Evolutionary conservation across 2,888 invertebrate genomes (phyloP).

Genomic region (Euproctis similis): DNA sequence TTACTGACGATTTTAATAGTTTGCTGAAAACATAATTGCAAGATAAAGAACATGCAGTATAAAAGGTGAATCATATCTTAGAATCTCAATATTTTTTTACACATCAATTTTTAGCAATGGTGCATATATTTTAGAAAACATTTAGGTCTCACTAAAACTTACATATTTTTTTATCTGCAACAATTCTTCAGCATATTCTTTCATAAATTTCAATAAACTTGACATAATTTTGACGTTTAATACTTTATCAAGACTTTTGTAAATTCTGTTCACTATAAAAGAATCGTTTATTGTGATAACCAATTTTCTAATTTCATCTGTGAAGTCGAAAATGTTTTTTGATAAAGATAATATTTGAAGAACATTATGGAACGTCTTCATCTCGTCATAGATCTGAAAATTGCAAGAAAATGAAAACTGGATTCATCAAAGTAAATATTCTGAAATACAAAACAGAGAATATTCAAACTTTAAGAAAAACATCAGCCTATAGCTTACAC

Average conservation of each 20-base stretch:
- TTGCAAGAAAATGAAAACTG: too few relatives aligned
- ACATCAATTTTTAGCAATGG: too few relatives aligned
- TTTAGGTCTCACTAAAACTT: too few relatives aligned
- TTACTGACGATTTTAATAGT: constrained; percentile 23
- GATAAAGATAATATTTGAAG: constrained; percentile 5
- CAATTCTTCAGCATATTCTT: constrained; percentile 26
- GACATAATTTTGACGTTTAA: constrained; percentile 8
- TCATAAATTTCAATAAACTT: constrained; percentile 30
- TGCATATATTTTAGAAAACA: too few relatives aligned
- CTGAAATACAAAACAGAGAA: too few relatives aligned
- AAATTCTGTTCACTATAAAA: not conserved
- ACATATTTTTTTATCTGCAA: constrained; percentile 32
- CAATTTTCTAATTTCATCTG: not conserved
- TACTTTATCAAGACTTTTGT: not conserved
- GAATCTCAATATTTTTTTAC: too few relatives aligned
- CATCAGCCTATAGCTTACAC: too few relatives aligned
- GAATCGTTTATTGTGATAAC: not conserved
- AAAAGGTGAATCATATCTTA: too few relatives aligned
- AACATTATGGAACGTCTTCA: not conserved
- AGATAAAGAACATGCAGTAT: too few relatives aligned
- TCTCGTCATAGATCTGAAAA: too few relatives aligned
- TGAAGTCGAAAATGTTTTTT: constrained; percentile 1
- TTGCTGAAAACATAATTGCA: constrained; percentile 36
- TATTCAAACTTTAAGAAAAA: too few relatives aligned
- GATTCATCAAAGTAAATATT: too few relatives aligned